Base-by-base conservation (phyloP, 1,140 invertebrate species). In the Rhyacophila brunnea region DNA sequence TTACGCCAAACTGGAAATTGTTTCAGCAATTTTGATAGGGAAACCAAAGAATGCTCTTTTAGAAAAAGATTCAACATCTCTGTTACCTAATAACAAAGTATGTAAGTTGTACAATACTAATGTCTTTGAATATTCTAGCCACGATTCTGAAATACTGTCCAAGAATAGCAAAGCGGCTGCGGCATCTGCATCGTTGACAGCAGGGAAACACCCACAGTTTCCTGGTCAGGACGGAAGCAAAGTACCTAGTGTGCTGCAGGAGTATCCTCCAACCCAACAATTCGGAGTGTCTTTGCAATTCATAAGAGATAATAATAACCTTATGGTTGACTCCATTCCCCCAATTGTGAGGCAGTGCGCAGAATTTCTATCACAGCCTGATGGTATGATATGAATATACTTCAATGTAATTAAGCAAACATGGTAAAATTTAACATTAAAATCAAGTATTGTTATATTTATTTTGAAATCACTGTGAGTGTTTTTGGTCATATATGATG, bases 261-360 rank as follows among this genome's bases (percentile, higher is more conserved):
- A 28, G 9, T 28, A 28, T 48, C 85, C 82, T 40, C 83, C 86
- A 11, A 92, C 89, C 10, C 90, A 92, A 68, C 95, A 98, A 76
- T 98, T 98, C 80, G 94, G 95, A 23, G 94, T 96, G 6, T 88
- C 92, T 15, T 76, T 99, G 58, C 85, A 90, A 68, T 93, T 92
- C 70, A 95, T 99, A 48, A 92, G 90, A 68, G 88, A 94, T 61
- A 85, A 93, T 68, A 94, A 96, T 73, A 80, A 87, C 1, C 74
- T 77, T 56, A 77, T 83, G 62, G 66, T 75, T 0, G 81, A 81
- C 44, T 79, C 77, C 9, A 96, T 98, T 72, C 95, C 96, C 38
- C 91, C 92, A 0, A 89, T 98, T 50, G 87, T 98, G 18, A 83
- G 86, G 66, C 87, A 91, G 64, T 96, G 93, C 71, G 84, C 97